Conservation (phyloP, 2,888 invertebrate species). For the Drosophila peninsularis region DNA sequence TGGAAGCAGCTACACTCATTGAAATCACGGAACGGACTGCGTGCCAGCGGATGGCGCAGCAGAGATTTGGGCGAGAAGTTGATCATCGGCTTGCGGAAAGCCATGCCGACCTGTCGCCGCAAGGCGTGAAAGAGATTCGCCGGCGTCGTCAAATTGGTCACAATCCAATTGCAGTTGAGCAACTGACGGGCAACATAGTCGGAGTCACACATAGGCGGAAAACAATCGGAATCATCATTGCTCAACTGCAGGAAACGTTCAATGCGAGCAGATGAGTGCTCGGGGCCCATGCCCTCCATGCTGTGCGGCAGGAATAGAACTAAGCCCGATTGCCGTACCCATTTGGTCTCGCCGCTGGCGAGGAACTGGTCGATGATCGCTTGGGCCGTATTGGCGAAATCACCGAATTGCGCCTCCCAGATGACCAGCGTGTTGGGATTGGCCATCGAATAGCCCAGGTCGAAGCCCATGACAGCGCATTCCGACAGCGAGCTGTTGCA, state of each 20-base stretch:
- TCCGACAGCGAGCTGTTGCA: slow-evolving; percentile 99
- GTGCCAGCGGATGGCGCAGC: slow-evolving; percentile 96
- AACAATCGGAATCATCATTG: slow-evolving; percentile 97
- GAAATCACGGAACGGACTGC: slow-evolving; percentile 97
- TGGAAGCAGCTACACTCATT: slow-evolving; percentile 91
- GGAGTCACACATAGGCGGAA: slow-evolving; percentile 92
- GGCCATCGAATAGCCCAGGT: slow-evolving; percentile 98
- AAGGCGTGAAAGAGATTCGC: slow-evolving; percentile 98
- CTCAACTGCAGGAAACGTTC: slow-evolving; percentile 96
- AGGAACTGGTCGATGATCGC: slow-evolving; percentile 97
- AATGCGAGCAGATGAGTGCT: slow-evolving; percentile 87
- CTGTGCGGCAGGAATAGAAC: slow-evolving; percentile 98
- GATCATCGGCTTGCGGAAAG: slow-evolving; percentile 98
- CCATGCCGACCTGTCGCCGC: slow-evolving; percentile 95
- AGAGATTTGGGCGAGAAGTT: slow-evolving; percentile 98
- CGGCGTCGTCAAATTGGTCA: slow-evolving; percentile 97
- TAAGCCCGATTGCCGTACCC: slow-evolving; percentile 98
- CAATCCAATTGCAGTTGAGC: slow-evolving; percentile 97
- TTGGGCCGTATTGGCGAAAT: slow-evolving; percentile 99
- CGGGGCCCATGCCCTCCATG: slow-evolving; percentile 98
- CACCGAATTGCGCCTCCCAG: slow-evolving; percentile 99
- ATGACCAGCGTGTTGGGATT: slow-evolving; percentile 97
- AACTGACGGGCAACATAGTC: slow-evolving; percentile 96
- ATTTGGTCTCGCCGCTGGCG: slow-evolving; percentile 97
- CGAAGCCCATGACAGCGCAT: slow-evolving; percentile 94